Percentiles rank a stretch among this genome's conserved stretches.
phyloP scores from a whole-genome alignment of 2,113 vertebrate genomes.

The Promerops cafer region DNA sequence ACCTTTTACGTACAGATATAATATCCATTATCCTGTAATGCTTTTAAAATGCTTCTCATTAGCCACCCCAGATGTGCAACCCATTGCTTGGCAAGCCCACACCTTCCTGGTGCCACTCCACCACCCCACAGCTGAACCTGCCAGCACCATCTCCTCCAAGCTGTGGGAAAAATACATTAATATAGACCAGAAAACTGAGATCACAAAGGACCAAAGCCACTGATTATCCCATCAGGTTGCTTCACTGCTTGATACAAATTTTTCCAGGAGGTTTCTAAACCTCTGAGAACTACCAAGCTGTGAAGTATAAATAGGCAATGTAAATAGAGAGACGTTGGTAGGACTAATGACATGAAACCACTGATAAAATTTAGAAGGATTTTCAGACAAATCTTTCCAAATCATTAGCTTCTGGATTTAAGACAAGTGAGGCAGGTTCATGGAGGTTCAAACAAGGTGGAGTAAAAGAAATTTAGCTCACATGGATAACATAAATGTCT shows the following conservation, averaged over 20 bases:
- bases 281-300: neutral
- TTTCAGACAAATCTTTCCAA: neutral
- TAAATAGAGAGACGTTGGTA: neutral
- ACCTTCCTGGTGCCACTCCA: neutral
- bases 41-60: neutral
- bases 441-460: neutral
- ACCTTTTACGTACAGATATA: neutral
- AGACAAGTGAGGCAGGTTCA: neutral
- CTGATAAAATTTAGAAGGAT: neutral
- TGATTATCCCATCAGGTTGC: neutral
- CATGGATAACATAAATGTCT: neutral
- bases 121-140: neutral
- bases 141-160: neutral
- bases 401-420: neutral
- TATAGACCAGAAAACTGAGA: neutral
- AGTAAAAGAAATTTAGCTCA: neutral
- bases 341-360: neutral
- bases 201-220: neutral
- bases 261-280: neutral
- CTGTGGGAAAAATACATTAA: neutral
- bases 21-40: neutral
- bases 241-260: neutral
- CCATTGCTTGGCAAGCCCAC: neutral
- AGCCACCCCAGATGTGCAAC: neutral
- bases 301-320: neutral